Base-by-base conservation (phyloP, 2,797 vertebrate genomes). In the Danio jaintianensis region DNA sequence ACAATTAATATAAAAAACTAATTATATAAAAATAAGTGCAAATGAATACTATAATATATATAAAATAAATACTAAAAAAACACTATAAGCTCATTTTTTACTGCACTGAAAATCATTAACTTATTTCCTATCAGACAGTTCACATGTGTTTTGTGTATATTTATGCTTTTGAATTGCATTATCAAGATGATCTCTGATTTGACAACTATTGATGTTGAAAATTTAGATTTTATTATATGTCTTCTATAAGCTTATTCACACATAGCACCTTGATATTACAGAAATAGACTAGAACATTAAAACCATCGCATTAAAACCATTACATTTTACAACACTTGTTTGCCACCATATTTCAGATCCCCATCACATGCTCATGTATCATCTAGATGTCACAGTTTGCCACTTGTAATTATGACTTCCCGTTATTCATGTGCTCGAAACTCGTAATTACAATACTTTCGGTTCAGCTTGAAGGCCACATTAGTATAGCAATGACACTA, bases 41-140 rank as follows among this genome's bases (percentile, higher is more conserved):
- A 29, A 29, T 29, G 29, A 53, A 45, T 66, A 7, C 11, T 45
- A 45, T 45, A 18, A 62, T 42, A 11, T n/a, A 10, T 62, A 40
- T 42, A 62, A n/a, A n/a, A 62, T 52, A 53, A 18, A 58, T 58
- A 29, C 55, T 22, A 58, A 58, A 56, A 56, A 62, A 42, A 13
- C 38, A n/a, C 38, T 29, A 29, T 1, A 29, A 29, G 29, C 29
- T 29, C 1, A 29, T 29, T 29, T n/a, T n/a, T 29, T 29, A 29
- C 29, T 29, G 29, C 29, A 29, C 29, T 29, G 29, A 29, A 29
- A 29, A 29, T 29, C 3, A 29, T 29, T 29, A 29, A 29, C 29
- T 29, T 29, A 29, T 29, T 29, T 29, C 3, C 29, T 29, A 29
- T 29, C 29, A 29, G 29, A 29, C 1, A 29, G 29, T 29, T 29